phyloP scores from a whole-genome alignment of 2,888 invertebrate species.

The Lasius platythorax region DNA sequence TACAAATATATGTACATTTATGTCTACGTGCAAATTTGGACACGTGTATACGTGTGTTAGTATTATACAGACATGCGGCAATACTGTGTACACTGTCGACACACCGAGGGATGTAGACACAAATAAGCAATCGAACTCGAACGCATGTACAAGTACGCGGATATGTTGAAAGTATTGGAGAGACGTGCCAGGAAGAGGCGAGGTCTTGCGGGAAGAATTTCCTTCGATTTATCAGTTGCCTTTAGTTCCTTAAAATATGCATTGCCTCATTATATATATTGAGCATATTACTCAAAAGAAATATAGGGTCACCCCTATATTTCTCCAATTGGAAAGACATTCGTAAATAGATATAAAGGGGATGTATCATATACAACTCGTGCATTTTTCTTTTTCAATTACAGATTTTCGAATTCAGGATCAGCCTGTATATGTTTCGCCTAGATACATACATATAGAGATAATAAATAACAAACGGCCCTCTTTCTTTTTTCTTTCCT shows the following conservation, averaged over 20 bases:
- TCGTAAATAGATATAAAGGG: neutral
- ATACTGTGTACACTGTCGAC: slow-evolving; percentile 10
- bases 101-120: neutral
- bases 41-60: slow-evolving; percentile 5
- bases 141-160: neutral
- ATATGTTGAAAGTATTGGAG: slow-evolving; percentile 7
- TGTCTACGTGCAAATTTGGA: slow-evolving; percentile 31
- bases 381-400: neutral
- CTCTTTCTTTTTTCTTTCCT: neutral
- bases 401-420: neutral
- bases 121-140: slow-evolving; percentile 27
- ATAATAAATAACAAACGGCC: neutral
- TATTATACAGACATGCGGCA: slow-evolving; percentile 24
- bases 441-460: neutral
- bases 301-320: neutral
- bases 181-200: slow-evolving; percentile 23
- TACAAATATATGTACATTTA: slow-evolving; percentile 19
- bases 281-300: slow-evolving; percentile 12
- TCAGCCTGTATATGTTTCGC: neutral
- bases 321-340: slow-evolving; percentile 15
- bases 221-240: slow-evolving; percentile 34
- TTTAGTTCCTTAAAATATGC: slow-evolving; percentile 24
- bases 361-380: neutral
- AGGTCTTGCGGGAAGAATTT: slow-evolving; percentile 29
- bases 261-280: slow-evolving; percentile 12